These are phyloP conservation scores for Sardinella longiceps DNA, from an alignment of 2,797 vertebrate species.

Conservation along the genomic window DNA sequence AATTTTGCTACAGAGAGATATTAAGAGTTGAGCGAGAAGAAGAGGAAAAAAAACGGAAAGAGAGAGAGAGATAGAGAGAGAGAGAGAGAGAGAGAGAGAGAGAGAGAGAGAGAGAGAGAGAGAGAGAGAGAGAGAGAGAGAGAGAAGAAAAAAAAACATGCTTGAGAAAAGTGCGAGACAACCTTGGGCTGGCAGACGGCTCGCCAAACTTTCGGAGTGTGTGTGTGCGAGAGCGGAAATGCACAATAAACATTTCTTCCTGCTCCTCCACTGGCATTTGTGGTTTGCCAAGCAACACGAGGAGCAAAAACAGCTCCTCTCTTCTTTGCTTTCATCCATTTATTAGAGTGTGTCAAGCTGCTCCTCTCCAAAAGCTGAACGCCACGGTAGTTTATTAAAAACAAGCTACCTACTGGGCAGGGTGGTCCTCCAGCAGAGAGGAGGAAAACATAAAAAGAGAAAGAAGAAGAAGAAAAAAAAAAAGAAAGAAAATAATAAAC, in stretches of 20 bases:
- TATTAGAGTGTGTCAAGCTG: not conserved
- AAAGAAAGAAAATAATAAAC: not conserved
- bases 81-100: not conserved
- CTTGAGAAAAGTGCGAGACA: not conserved
- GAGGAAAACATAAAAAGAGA: not conserved
- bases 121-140: not conserved
- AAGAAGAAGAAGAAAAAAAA: not conserved
- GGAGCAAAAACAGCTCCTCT: not conserved
- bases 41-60: too few relatives aligned
- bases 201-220: not conserved
- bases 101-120: not conserved
- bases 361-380: not conserved
- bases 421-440: not conserved
- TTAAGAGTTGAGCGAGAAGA: not conserved
- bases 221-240: not conserved
- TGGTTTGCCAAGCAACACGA: not conserved
- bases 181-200: not conserved
- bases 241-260: not conserved
- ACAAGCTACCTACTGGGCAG: constrained; percentile 7
- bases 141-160: not conserved
- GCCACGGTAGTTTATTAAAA: not conserved
- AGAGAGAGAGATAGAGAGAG: too few relatives aligned
- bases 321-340: not conserved
- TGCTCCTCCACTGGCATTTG: not conserved
- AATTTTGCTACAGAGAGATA: not conserved